phyloP scores from a whole-genome alignment of 1,140 invertebrate species.

The Drosophila littoralis region DNA sequence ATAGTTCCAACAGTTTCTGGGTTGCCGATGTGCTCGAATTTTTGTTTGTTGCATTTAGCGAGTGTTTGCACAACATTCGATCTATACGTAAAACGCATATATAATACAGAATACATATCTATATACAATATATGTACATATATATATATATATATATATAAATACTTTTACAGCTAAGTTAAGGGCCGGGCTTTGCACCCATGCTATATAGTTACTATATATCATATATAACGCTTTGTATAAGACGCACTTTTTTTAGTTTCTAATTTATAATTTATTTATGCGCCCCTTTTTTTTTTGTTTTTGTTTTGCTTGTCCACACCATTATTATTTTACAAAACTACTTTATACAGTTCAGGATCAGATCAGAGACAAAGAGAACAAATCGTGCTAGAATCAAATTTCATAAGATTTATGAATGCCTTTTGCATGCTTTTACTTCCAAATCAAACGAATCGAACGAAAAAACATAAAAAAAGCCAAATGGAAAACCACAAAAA shows the following conservation, averaged over 20 bases:
- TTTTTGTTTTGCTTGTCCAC: conserved; percentile 21
- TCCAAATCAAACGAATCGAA: conserved; percentile 52
- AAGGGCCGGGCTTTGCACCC: conserved; percentile 42
- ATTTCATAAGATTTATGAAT: conserved; percentile 44
- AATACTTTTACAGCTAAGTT: conserved; percentile 21
- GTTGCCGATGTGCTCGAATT: conserved; percentile 69
- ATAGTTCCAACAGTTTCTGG: conserved; percentile 56
- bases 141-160: conserved; percentile 36
- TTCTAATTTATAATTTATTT: conserved; percentile 58
- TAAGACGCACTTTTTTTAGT: conserved; percentile 27
- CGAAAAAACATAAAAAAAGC: conserved; percentile 11
- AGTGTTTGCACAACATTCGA: conserved; percentile 20
- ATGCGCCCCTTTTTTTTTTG: conserved; percentile 27
- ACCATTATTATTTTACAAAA: conserved; percentile 13
- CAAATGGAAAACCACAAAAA: conserved; percentile 11
- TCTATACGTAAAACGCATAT: conserved; percentile 39
- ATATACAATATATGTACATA: conserved; percentile 27
- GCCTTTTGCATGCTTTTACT: conserved; percentile 70
- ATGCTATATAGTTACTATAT: conserved; percentile 50
- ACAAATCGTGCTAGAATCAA: conserved; percentile 6
- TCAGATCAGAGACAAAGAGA: conserved; percentile 15
- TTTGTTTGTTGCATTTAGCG: conserved; percentile 64
- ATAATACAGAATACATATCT: conserved; percentile 23
- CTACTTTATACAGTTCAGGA: conserved; percentile 19
- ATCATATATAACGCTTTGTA: conserved; percentile 38